Evolutionary conservation across 2,797 vertebrate species (phyloP), one percentile per base, ranked within the genome.

Genomic region (Rhodeus uyekii): DNA sequence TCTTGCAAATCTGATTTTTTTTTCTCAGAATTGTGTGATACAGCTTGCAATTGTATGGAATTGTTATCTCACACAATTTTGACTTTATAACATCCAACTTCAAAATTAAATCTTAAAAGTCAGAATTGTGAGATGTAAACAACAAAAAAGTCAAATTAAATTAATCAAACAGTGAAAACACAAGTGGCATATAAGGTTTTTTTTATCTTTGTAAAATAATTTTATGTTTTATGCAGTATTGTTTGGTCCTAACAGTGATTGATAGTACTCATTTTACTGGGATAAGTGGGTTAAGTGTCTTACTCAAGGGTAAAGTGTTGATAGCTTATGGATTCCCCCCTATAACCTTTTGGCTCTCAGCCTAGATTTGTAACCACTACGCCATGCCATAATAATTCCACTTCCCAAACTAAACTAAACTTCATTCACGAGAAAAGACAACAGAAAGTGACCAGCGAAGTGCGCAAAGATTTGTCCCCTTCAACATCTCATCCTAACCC

Each of bases 401-500:
- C 16, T 42, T 18, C 73, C 34, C 4, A 7, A 61, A 68, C 36
- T 16, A 65, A 77, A 36, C 60, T 5, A 65, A 77, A 36, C 34
- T 39, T 27, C 1, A 38, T 64, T 64, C 16, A 63, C 29, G 24
- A 44, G 27, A 29, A 1, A 60, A 48, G 12, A 77, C 42, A 64
- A 46, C 22, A 18, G 3, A 48, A 64, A 0, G 13, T 27, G 50
- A 58, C 22, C 50, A 75, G n/a, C 2, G 1, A 55, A 38, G 22
- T 75, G 27, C 18, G 0, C 42, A 13, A 48, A 71, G 19, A 19
- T 36, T 36, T 36, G 69, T 53, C 29, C 55, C 36, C 24, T 61
- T 27, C 36, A 29, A 76, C n/a, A 76, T 76, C 80, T 65, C 73
- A 65, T 82, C 68, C 44, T 67, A 58, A 55, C 81, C 79, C 75